Base-by-base conservation (phyloP, 2,113 vertebrate species). In the Orientallactaga bullata region DNA sequence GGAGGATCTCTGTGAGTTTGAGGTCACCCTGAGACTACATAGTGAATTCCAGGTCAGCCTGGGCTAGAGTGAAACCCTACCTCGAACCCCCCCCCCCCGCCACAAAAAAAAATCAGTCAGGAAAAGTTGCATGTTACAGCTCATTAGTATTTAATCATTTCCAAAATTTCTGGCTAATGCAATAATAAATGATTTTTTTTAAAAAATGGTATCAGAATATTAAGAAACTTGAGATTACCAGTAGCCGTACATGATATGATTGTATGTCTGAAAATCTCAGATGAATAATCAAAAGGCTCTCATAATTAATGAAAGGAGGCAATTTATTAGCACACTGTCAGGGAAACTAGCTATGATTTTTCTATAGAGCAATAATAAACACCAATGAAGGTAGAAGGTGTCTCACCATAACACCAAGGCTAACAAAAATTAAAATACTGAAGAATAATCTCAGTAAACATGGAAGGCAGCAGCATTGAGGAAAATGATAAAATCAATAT, bases 71-170 rank as follows among this genome's bases (percentile, higher is more conserved):
- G n/a, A n/a, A n/a, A n/a, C n/a, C n/a, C n/a, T n/a, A n/a, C n/a
- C n/a, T n/a, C n/a, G n/a, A n/a, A n/a, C n/a, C n/a, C n/a, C n/a
- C n/a, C n/a, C n/a, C n/a, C n/a, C n/a, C n/a, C n/a, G n/a, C n/a
- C n/a, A n/a, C n/a, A n/a, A n/a, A n/a, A n/a, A n/a, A n/a, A n/a
- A n/a, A 76, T 85, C 2, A 80, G 24, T 39, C 61, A 86, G 78
- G 23, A 37, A 74, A 83, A 84, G 37, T 35, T 21, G 5, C 26
- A 68, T 83, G 58, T 74, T 88, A 47, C 55, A 88, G 76, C 7
- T 30, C 63, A 85, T 51, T 86, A 55, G 63, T 68, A 71, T 74
- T 89, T 85, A 78, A 79, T 92, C 82, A 66, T 87, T 60, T 78
- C 20, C 86, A 42, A 32, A 74, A 90, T 84, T 74, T 65, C 61